Evolutionary conservation across 2,888 invertebrate species (phyloP).

Genomic region (Rhimphoctona megacephalus): DNA sequence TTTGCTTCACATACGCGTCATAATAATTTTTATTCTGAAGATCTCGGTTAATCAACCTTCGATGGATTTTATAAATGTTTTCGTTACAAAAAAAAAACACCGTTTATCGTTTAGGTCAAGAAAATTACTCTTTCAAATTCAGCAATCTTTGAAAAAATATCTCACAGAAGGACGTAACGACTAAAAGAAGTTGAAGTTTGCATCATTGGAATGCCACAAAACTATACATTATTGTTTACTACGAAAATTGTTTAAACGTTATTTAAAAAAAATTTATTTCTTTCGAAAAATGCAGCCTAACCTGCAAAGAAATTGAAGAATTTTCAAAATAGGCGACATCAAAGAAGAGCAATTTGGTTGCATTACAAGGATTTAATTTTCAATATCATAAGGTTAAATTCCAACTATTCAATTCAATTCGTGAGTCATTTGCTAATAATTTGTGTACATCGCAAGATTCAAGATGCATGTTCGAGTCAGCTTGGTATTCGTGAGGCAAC

Average conservation of each 20-base stretch:
- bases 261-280: no score
- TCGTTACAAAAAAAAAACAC: not conserved
- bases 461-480: conserved; percentile 34
- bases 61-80: not conserved
- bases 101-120: not conserved
- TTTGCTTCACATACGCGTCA: not conserved
- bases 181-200: no score
- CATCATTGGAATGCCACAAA: no score
- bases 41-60: not conserved
- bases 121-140: not conserved
- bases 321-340: no score
- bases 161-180: no score
- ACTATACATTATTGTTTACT: no score
- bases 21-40: not conserved
- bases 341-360: no score
- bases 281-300: no score
- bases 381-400: conserved; percentile 53
- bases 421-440: conserved; percentile 66
- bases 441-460: conserved; percentile 58
- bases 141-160: no score
- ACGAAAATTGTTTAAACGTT: no score
- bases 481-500: conserved; percentile 31
- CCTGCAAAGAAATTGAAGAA: no score
- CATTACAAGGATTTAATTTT: conserved; percentile 55
- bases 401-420: conserved; percentile 69